A percentile compares a stretch with the other conserved stretches of the same genome.
phyloP scores from a whole-genome alignment of 1,140 invertebrate genomes.

The Drosophila repleta region DNA sequence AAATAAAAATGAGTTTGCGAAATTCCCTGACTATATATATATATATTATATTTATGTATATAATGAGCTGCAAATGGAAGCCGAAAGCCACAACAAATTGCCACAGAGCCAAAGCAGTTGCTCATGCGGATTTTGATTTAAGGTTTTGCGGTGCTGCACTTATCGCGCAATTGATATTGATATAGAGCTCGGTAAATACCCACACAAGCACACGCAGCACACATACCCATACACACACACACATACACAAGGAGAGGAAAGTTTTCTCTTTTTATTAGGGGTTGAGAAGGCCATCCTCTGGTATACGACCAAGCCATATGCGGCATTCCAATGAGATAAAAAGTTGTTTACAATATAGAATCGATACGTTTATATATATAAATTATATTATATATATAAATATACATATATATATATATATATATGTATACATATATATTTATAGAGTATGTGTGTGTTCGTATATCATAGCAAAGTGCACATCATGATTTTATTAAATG shows the following conservation, averaged over 20 bases:
- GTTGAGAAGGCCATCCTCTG: slow-evolving; percentile 2
- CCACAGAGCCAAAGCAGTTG: slow-evolving; percentile 41
- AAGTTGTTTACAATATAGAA: slow-evolving; percentile 75
- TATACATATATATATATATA: slow-evolving; percentile 6
- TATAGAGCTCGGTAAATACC: slow-evolving; percentile 21
- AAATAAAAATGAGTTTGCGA: slow-evolving; percentile 56
- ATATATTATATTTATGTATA: slow-evolving; percentile 36
- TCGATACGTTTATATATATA: slow-evolving; percentile 58
- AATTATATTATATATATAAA: slow-evolving; percentile 9
- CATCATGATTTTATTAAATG: slow-evolving; percentile 84
- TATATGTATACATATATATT: slow-evolving; percentile 23
- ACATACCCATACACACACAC: slow-evolving; percentile 3
- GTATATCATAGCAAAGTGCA: slow-evolving; percentile 77
- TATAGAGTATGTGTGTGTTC: slow-evolving; percentile 14
- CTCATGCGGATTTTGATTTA: slow-evolving; percentile 68
- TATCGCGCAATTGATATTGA: slow-evolving; percentile 67
- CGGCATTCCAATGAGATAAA: slow-evolving; percentile 76
- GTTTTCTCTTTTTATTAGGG: neutral
- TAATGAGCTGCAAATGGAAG: slow-evolving; percentile 57
- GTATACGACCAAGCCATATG: slow-evolving; percentile 42
- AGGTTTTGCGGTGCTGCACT: slow-evolving; percentile 64
- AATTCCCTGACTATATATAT: slow-evolving; percentile 3
- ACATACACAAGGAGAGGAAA: neutral
- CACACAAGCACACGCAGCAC: neutral
- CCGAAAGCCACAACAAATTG: slow-evolving; percentile 53